These are phyloP conservation scores for Chironomus riparius DNA, from an alignment of 2,888 invertebrate species.

Conservation along the genomic window DNA sequence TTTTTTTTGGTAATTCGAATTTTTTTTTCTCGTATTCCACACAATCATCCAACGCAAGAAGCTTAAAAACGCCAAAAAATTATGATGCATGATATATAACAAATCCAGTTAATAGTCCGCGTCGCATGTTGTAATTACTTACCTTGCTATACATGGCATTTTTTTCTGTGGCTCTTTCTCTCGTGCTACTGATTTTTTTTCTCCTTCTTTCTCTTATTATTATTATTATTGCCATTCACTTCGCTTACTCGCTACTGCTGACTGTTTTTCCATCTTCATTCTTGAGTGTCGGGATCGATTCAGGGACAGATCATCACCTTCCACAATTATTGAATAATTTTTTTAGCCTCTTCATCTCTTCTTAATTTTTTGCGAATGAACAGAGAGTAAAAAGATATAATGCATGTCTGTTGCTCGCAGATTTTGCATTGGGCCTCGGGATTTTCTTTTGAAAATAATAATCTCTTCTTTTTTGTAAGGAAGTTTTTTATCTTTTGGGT, in stretches of 20 bases:
- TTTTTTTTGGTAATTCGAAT: neutral
- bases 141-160: neutral
- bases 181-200: neutral
- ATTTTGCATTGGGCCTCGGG: constrained; percentile 20
- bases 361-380: too few relatives aligned
- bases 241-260: neutral
- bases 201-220: neutral
- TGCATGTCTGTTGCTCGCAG: constrained; percentile 10
- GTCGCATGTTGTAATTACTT: constrained; percentile 26
- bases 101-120: constrained; percentile 26
- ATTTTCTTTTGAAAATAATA: constrained; percentile 25
- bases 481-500: too few relatives aligned
- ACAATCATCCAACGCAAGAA: neutral
- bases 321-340: constrained; percentile 24
- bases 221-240: neutral
- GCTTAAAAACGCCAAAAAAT: neutral
- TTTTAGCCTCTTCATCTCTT: neutral
- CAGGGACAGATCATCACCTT: constrained; percentile 27
- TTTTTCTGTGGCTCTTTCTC: neutral
- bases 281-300: neutral
- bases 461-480: neutral
- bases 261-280: neutral
- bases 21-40: neutral
- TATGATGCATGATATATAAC: constrained; percentile 17
- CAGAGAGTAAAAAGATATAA: neutral